Conservation (phyloP, 2,797 vertebrate species). For the Lates japonicus region DNA sequence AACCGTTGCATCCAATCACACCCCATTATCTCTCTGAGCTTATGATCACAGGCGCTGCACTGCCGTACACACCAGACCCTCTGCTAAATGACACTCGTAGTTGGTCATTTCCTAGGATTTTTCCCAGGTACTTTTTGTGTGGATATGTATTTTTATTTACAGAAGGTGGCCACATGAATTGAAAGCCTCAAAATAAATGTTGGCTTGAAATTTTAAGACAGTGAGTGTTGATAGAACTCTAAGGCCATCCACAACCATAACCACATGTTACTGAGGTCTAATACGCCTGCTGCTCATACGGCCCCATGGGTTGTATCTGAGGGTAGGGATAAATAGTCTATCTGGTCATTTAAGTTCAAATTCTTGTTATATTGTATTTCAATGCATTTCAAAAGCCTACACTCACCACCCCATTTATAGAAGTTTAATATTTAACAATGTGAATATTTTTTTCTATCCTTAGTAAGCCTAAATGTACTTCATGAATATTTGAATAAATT, state of each 20-base stretch:
- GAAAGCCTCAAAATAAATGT: no score
- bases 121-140: neutral
- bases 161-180: no score
- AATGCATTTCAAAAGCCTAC: neutral
- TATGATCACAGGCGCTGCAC: constrained; percentile 50
- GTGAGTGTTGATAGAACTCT: no score
- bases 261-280: neutral
- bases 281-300: neutral
- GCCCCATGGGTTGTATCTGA: no score
- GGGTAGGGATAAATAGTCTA: neutral
- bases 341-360: no score
- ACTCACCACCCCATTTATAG: neutral
- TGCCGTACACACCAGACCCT: constrained; percentile 34
- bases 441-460: neutral
- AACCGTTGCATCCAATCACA: constrained; percentile 68
- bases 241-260: no score
- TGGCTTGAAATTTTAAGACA: no score
- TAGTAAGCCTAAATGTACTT: neutral
- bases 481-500: neutral
- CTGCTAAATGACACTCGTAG: constrained; percentile 11
- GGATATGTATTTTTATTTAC: neutral
- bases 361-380: neutral
- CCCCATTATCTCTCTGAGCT: constrained; percentile 60
- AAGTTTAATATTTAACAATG: neutral
- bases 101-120: neutral